Conservation (phyloP, 2,888 invertebrate species). For the Strigamia crassipes region DNA sequence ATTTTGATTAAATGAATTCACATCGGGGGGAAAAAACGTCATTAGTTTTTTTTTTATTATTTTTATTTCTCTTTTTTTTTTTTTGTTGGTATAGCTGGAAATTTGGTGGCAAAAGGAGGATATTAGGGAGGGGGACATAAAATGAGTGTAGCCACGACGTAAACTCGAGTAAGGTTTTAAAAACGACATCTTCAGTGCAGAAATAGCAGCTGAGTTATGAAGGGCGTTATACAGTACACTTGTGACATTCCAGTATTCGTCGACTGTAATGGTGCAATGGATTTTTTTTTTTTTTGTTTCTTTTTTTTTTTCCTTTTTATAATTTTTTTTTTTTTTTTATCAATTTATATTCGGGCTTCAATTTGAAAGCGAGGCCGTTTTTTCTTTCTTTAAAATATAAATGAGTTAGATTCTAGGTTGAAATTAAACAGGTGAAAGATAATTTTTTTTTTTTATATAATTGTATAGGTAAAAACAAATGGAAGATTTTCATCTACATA, state of each 20-base stretch:
- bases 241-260: background rate
- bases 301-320: background rate
- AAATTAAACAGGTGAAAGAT: too few species aligned
- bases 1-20: background rate
- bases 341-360: too few species aligned
- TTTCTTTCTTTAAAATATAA: too few species aligned
- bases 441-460: too few species aligned
- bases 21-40: too few species aligned
- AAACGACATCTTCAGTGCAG: background rate
- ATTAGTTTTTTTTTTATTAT: too few species aligned
- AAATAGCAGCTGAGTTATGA: background rate
- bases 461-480: background rate
- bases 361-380: too few species aligned
- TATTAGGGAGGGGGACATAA: background rate
- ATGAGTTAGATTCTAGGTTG: too few species aligned
- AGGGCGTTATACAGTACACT: background rate
- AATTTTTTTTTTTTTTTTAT: too few species aligned
- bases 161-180: background rate
- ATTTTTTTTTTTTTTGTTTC: background rate
- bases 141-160: background rate
- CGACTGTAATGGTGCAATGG: background rate
- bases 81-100: background rate
- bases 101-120: background rate
- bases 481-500: background rate
- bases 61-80: too few species aligned